Base-by-base conservation (phyloP, 2,113 vertebrate genomes). In the Pseudolaguvia tuberculata region DNA sequence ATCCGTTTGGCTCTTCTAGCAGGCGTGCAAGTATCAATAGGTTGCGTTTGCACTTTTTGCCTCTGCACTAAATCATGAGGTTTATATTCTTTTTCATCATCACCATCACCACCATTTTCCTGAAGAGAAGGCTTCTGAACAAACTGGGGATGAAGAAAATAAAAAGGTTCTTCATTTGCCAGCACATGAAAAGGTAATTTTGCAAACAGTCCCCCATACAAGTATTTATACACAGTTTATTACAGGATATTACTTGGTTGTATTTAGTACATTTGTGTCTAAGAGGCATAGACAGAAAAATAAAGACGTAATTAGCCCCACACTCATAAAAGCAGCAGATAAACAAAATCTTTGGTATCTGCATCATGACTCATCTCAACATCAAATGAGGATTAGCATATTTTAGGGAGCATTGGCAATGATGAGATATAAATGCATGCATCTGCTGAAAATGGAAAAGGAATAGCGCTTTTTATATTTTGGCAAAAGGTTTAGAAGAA, bases 1-100 rank as follows among this genome's bases (percentile, higher is more conserved):
- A 95, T 93, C 71, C 95, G 93, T 47, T 98, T 98, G 13, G 92
- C 94, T 63, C 95, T 85, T 35, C 95, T 93, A 10, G 94, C 93
- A 0, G 88, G 89, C 2, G 91, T 89, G 58, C 91, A 91, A 0
- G 77, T 86, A 70, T 95, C 91, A 0, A 82, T 82, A 0, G 81
- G 91, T 21, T 86, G 92, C 5, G 90, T 83, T 20, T 86, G 91
- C 7, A 90, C 83, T 3, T 88, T 90, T 61, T 91, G 92, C 76
- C 92, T 89, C 88, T 92, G 93, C 0, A 88, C 88, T 80, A 91
- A 93, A 47, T 93, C 94, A 1, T 93, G 93, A 70, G 92, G 92
- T 52, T 92, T 95, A 62, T 89, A 92, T n/a, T 95, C 94, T 87
- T 92, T 94, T 81, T 94, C 94, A 82, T 94, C 94, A 80, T 89